phyloP scores from a whole-genome alignment of 2,797 vertebrate genomes.

The Loris lydekkerianus region DNA sequence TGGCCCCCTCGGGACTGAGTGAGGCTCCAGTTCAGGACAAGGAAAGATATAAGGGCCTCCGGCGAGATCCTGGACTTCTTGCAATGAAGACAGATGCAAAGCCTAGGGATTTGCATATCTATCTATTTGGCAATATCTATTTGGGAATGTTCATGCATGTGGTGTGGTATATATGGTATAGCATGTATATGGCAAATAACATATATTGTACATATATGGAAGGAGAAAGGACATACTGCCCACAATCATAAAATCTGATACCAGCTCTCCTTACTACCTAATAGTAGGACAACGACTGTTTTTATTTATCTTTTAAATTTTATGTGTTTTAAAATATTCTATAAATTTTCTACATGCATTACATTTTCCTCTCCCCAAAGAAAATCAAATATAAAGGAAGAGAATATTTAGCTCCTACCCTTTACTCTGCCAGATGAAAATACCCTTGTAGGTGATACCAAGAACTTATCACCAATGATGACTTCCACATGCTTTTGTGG shows the following conservation, averaged over 20 bases:
- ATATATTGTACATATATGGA: neutral
- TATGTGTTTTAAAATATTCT: neutral
- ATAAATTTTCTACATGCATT: neutral
- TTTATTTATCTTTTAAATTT: slow-evolving; percentile 1
- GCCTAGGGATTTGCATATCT: neutral
- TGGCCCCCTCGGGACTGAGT: neutral
- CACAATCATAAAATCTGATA: neutral
- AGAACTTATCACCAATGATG: neutral
- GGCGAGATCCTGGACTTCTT: neutral
- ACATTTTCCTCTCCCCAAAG: neutral
- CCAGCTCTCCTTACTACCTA: neutral
- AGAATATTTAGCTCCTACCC: neutral
- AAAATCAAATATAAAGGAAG: neutral
- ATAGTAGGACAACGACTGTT: neutral
- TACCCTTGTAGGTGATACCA: neutral
- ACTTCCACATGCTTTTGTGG: neutral
- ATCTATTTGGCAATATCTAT: too few species aligned
- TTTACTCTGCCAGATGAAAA: neutral
- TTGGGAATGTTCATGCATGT: accelerated
- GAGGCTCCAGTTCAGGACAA: neutral
- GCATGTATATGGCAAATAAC: too few species aligned
- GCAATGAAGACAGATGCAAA: neutral
- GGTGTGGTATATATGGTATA: too few species aligned
- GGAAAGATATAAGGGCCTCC: neutral
- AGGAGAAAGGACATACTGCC: neutral